Conservation (phyloP, 2,797 vertebrate genomes). For the Falco rusticolus region DNA sequence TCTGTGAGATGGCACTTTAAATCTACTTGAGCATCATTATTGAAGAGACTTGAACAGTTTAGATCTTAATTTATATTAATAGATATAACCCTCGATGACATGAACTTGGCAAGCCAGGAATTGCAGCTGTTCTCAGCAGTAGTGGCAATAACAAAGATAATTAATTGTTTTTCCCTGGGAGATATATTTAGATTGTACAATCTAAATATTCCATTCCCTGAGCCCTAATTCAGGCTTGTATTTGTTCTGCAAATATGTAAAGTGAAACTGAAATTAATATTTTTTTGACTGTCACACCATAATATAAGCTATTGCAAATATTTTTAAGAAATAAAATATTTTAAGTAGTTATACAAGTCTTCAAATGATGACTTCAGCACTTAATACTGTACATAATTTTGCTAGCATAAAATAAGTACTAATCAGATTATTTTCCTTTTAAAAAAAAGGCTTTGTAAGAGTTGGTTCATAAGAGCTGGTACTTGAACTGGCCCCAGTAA, state of each 20-base stretch:
- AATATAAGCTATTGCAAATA: not conserved
- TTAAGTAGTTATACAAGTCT: not conserved
- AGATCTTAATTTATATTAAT: constrained; percentile 67
- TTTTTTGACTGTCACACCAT: not conserved
- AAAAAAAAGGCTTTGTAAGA: not conserved
- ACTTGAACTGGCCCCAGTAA: not conserved
- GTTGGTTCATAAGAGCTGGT: not conserved
- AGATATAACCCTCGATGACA: constrained; percentile 32
- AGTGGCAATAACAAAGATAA: constrained; percentile 58
- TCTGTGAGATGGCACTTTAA: not conserved
- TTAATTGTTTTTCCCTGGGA: constrained; percentile 65
- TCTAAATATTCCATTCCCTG: constrained; percentile 32
- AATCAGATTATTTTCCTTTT: not conserved
- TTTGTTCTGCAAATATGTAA: constrained; percentile 15
- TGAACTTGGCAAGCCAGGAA: constrained; percentile 54
- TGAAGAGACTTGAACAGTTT: constrained; percentile 21
- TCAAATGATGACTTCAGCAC: not conserved
- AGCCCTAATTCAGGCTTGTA: not conserved
- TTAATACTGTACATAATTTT: not conserved
- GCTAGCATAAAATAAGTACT: not conserved
- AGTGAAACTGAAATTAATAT: not conserved
- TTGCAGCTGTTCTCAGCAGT: constrained; percentile 61
- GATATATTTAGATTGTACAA: constrained; percentile 39
- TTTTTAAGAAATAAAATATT: not conserved
- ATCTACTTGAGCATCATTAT: constrained; percentile 13